phyloP scores from a whole-genome alignment of 1,140 invertebrate species.

The Zaprionus vittiger region DNA sequence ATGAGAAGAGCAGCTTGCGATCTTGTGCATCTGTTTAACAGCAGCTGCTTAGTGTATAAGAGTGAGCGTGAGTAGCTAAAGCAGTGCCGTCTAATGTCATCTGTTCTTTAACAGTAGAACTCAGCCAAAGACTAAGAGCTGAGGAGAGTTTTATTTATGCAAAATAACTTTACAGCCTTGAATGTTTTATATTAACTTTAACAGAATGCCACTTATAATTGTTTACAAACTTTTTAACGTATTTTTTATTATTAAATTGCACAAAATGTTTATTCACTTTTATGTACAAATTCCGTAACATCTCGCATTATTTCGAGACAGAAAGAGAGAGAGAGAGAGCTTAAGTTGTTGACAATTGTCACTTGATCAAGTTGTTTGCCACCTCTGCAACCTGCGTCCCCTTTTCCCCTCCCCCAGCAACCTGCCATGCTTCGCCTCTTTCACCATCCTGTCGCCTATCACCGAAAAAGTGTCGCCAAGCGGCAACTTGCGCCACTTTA shows the following conservation, averaged over 20 bases:
- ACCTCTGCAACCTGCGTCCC: too few relatives aligned
- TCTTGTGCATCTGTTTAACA: neutral
- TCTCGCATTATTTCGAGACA: neutral
- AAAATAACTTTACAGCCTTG: neutral
- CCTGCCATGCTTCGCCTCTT: neutral
- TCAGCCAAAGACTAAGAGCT: neutral
- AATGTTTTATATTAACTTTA: neutral
- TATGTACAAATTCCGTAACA: neutral
- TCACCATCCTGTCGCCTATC: conserved; percentile 7
- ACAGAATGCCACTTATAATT: neutral
- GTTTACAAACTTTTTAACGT: accelerated
- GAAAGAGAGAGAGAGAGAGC: neutral
- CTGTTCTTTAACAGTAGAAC: neutral
- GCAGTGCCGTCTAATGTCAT: too few relatives aligned
- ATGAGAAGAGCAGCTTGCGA: neutral
- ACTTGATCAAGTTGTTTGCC: conserved; percentile 10
- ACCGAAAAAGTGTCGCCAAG: conserved; percentile 24
- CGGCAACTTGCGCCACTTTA: conserved; percentile 42
- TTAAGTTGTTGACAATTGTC: conserved; percentile 28
- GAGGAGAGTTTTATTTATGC: neutral
- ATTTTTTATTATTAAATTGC: too few relatives aligned
- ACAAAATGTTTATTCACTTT: neutral
- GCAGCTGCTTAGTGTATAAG: neutral
- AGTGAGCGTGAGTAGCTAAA: neutral
- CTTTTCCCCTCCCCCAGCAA: neutral